A percentile compares a stretch with the other conserved stretches of the same genome.
phyloP scores from a whole-genome alignment of 1,140 invertebrate species.

The Aphidius gifuensis region DNA sequence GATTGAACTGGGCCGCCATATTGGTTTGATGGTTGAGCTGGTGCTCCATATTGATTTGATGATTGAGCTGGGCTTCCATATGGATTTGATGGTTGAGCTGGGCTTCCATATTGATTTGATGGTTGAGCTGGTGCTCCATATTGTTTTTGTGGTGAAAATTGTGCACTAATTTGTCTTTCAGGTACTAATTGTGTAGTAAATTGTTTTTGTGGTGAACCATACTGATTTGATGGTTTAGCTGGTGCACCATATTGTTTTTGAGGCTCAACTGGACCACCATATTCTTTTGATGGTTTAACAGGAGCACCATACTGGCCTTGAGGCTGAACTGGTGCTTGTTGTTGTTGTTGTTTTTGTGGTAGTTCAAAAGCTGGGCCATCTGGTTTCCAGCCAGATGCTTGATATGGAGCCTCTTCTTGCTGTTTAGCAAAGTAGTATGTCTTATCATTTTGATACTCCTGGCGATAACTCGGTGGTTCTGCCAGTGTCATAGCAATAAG shows the following conservation, averaged over 20 bases:
- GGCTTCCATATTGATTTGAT: constrained; percentile 27
- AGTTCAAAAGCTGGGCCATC: constrained; percentile 58
- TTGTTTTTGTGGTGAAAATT: constrained; percentile 26
- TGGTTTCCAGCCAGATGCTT: constrained; percentile 58
- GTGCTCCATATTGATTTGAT: constrained; percentile 25
- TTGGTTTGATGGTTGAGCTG: constrained; percentile 13
- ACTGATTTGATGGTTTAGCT: background rate
- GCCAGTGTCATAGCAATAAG: constrained; percentile 37
- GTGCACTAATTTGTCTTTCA: constrained; percentile 21
- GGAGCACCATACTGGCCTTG: constrained; percentile 30
- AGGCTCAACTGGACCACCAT: constrained; percentile 28
- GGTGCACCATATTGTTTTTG: constrained; percentile 29
- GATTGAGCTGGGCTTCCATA: constrained; percentile 28
- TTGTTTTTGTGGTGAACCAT: constrained; percentile 24
- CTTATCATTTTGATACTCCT: constrained; percentile 34
- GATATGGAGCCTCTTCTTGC: constrained; percentile 50
- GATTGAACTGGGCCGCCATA: constrained; percentile 8
- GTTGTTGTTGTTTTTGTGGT: constrained; percentile 46
- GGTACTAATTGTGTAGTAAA: constrained; percentile 23
- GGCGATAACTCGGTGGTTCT: constrained; percentile 42
- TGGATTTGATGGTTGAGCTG: constrained; percentile 14
- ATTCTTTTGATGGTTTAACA: constrained; percentile 29
- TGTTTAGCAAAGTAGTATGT: constrained; percentile 45
- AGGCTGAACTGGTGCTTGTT: constrained; percentile 15
- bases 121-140: constrained; percentile 28